Percentiles rank a stretch among this genome's conserved stretches.
These are phyloP conservation scores for Gorsachius goisagi DNA, from an alignment of 2,113 vertebrate species.

Conservation along the genomic window DNA sequence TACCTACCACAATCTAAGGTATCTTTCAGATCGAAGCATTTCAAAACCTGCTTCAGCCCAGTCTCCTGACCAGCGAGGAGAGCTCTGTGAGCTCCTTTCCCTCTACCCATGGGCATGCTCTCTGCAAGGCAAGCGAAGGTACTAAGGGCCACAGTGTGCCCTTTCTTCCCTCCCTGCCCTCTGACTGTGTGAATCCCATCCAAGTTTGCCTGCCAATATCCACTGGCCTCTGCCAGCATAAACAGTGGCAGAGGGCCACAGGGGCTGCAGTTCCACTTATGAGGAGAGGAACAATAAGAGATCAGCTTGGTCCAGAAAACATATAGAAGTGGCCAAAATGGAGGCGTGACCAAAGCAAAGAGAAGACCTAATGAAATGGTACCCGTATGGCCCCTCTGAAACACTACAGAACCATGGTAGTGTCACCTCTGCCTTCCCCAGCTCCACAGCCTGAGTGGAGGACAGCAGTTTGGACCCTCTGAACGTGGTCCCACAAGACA, in stretches of 20 bases:
- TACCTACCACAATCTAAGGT: not conserved
- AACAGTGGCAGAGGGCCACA: constrained; percentile 52
- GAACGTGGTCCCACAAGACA: rapidly evolving
- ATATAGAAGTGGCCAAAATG: not conserved
- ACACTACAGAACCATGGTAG: not conserved
- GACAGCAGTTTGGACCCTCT: not conserved
- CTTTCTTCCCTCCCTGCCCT: constrained; percentile 47
- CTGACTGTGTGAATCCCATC: constrained; percentile 3
- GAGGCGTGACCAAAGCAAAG: not conserved
- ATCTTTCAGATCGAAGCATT: not conserved
- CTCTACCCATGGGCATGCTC: not conserved
- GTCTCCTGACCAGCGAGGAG: not conserved
- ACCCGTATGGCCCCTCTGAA: not conserved
- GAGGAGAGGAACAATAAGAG: constrained; percentile 15
- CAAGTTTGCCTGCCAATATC: constrained; percentile 45
- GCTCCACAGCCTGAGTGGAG: not conserved
- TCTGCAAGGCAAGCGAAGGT: not conserved
- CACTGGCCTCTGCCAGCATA: constrained; percentile 49
- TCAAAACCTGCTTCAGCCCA: not conserved
- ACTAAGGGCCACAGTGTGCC: constrained; percentile 5
- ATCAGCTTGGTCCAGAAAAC: constrained; percentile 20
- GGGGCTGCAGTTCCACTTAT: constrained; percentile 31
- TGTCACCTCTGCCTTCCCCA: not conserved
- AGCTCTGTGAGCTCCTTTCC: not conserved
- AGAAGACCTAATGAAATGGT: not conserved